Percentiles rank a stretch among this genome's conserved stretches.
Evolutionary conservation across 2,797 vertebrate genomes (phyloP).

Genomic region (Mallotus villosus): DNA sequence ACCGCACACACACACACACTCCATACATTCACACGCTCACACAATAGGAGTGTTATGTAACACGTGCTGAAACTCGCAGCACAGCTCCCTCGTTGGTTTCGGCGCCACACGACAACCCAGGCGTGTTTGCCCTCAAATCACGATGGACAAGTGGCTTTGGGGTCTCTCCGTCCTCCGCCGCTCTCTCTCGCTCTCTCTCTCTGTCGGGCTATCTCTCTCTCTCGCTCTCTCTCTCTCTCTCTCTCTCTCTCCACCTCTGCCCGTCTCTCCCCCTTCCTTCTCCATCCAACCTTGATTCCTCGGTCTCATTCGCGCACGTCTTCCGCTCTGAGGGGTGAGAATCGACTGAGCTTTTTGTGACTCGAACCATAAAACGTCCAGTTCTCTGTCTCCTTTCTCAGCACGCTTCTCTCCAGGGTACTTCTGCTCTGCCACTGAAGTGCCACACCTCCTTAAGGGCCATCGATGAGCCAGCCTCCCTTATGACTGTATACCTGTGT

Average conservation of each 20-base stretch:
- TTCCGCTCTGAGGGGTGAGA: no score
- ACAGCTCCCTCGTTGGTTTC: background rate
- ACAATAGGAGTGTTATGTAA: slow-evolving; percentile 2
- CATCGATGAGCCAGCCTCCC: no score
- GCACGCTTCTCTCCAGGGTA: no score
- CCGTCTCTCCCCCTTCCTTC: no score
- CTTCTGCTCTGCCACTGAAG: no score
- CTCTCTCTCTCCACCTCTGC: background rate
- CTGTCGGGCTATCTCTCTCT: slow-evolving; percentile 5
- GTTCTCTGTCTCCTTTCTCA: no score
- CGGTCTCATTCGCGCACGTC: background rate
- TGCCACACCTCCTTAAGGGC: no score
- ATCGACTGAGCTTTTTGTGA: no score
- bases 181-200: background rate
- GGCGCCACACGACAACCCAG: background rate
- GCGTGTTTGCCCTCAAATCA: background rate
- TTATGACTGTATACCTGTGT: slow-evolving; percentile 22
- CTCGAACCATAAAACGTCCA: no score
- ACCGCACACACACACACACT: background rate
- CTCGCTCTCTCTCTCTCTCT: slow-evolving; percentile 12
- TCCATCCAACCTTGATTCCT: no score
- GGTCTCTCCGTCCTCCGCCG: background rate
- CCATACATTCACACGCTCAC: background rate
- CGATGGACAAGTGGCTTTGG: background rate
- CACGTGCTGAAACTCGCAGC: background rate